A percentile compares a stretch with the other conserved stretches of the same genome.
phyloP scores from a whole-genome alignment of 2,888 invertebrate species.

The Apeira syringaria region DNA sequence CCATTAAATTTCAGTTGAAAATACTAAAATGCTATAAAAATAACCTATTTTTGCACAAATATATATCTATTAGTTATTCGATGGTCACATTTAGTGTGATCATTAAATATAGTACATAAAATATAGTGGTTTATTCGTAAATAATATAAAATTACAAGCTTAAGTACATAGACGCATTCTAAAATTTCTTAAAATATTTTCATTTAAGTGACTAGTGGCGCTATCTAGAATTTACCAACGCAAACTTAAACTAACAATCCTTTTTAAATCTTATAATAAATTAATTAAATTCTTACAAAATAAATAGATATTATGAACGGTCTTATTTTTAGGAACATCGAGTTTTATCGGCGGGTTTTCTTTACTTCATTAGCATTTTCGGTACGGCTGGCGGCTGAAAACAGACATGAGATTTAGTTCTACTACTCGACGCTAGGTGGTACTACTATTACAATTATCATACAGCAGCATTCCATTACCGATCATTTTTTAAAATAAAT shows the following conservation, averaged over 20 bases:
- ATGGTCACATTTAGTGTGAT: no score
- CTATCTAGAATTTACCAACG: conserved; percentile 24
- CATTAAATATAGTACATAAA: no score
- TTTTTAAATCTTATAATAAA: not conserved
- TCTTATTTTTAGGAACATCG: conserved; percentile 53
- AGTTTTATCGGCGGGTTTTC: conserved; percentile 58
- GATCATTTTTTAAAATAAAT: no score
- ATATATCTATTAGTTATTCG: no score
- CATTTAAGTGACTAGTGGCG: conserved; percentile 31
- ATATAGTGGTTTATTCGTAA: no score
- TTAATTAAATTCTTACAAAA: conserved; percentile 29
- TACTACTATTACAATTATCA: no score
- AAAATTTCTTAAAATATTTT: conserved; percentile 23
- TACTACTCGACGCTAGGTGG: conserved; percentile 11
- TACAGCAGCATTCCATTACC: no score
- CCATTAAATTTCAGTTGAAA: no score
- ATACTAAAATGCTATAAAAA: no score
- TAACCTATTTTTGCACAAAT: no score
- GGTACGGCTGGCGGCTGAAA: conserved; percentile 20
- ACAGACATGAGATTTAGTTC: conserved; percentile 18
- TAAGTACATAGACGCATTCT: conserved; percentile 15
- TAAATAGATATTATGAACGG: conserved; percentile 24
- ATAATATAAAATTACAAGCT: not conserved
- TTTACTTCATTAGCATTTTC: conserved; percentile 34
- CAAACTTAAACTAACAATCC: not conserved